Base-by-base conservation (phyloP, 2,113 vertebrate species). In the Crotalus horridus region DNA sequence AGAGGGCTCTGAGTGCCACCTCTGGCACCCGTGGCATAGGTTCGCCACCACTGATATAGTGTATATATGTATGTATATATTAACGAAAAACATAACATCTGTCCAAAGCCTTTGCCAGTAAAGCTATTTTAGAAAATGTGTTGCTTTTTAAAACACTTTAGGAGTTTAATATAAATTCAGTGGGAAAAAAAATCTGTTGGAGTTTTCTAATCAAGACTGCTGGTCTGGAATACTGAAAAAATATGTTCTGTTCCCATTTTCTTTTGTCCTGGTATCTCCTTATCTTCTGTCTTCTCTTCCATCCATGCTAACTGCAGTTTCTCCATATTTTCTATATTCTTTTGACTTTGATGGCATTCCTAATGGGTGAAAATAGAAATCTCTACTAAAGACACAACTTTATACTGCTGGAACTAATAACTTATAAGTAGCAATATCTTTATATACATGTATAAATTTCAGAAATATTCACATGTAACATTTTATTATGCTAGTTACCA, bases 1-100 rank as follows among this genome's bases (percentile, higher is more conserved):
- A 46, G 43, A 46, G 43, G 43, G 43, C 3, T 46, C 43, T 46
- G 43, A 46, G 43, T 46, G 43, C 43, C 43, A 46, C 43, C 3
- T 46, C 43, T 46, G 43, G 43, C 43, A 46, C 43, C 43, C 43
- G 43, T 46, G 43, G 3, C 43, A 46, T 46, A 46, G 43, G 43
- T 46, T 46, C 43, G 43, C 43, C 43, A 46, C 43, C 43, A 46
- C 43, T 46, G 43, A n/a, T 59, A 81, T 1, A 93, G 88, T 48
- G 61, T 13, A 13, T 55, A 15, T 1, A 0, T 29, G 15, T 1
- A 0, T 29, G 15, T 95, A 92, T 56, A 15, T 90, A 85, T 90
- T 92, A 89, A 39, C 58, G 46, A 91, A 69, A 95, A 95, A 94
- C 59, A 88, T 87, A 39, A 61, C 85, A 95, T 59, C 43, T 85